phyloP scores from a whole-genome alignment of 2,888 invertebrate species.

The Limenitis camilla region DNA sequence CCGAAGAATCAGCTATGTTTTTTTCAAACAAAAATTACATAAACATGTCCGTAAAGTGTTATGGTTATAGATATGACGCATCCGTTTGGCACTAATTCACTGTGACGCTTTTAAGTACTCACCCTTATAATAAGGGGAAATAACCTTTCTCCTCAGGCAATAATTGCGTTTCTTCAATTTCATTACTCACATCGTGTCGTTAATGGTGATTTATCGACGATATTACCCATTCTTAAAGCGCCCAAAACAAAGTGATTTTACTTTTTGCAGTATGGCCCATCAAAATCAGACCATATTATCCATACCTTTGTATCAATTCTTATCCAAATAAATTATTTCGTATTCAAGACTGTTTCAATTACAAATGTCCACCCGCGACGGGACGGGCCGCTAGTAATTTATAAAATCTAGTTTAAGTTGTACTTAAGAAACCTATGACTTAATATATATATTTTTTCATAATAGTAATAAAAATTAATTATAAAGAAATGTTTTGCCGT shows the following conservation, averaged over 20 bases:
- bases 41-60: constrained; percentile 27
- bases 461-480: no score
- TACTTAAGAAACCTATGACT: no score
- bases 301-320: no score
- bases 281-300: no score
- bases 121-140: constrained; percentile 33
- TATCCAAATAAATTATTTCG: no score
- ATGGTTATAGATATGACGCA: constrained; percentile 28
- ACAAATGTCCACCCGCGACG: no score
- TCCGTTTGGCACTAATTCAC: constrained; percentile 37
- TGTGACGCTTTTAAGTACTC: constrained; percentile 34
- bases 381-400: no score
- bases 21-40: constrained; percentile 23
- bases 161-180: constrained; percentile 46
- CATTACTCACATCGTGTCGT: constrained; percentile 37
- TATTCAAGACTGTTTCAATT: no score
- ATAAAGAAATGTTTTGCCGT: no score
- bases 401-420: no score
- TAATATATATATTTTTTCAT: no score
- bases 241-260: constrained; percentile 44
- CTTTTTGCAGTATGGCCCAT: no score
- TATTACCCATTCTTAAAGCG: constrained; percentile 37
- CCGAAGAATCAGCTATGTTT: neutral
- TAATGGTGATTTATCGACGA: constrained; percentile 29
- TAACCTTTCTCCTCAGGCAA: constrained; percentile 32